Conservation (phyloP, 2,888 invertebrate genomes). For the Pseudolycoriella hygida region DNA sequence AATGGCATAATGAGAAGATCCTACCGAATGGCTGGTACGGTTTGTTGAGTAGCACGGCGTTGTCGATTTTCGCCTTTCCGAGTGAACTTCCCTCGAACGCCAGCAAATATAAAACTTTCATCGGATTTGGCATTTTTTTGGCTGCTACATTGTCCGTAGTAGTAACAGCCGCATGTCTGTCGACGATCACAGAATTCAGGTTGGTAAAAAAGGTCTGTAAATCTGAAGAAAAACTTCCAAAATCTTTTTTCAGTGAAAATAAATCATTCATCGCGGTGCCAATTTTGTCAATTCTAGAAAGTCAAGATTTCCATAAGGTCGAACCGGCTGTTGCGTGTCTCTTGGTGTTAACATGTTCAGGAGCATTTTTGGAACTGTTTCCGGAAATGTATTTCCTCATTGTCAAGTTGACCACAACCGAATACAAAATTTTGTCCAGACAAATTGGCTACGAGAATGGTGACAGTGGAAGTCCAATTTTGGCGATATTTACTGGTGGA, state of each 20-base stretch:
- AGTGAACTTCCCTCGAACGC: constrained; percentile 19
- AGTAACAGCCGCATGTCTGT: constrained; percentile 22
- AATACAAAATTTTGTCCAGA: constrained; percentile 35
- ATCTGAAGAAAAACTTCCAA: too few species aligned
- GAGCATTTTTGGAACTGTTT: constrained; percentile 35
- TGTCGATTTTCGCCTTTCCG: constrained; percentile 24
- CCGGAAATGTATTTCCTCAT: constrained; percentile 33
- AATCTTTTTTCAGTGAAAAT: constrained; percentile 17
- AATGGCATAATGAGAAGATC: constrained; percentile 23
- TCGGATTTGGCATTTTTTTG: constrained; percentile 16
- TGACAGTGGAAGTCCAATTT: constrained; percentile 35
- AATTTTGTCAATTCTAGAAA: constrained; percentile 33
- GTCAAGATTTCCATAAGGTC: constrained; percentile 35
- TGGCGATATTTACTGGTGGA: constrained; percentile 36
- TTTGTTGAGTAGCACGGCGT: constrained; percentile 20
- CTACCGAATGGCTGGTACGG: constrained; percentile 25
- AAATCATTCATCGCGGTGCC: constrained; percentile 27
- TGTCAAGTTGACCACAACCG: constrained; percentile 34
- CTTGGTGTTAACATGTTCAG: constrained; percentile 32
- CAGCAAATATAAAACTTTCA: constrained; percentile 17
- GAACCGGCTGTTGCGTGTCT: constrained; percentile 36
- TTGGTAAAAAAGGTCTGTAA: too few species aligned
- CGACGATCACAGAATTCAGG: constrained; percentile 25
- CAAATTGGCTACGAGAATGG: constrained; percentile 34
- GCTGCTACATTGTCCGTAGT: constrained; percentile 20